A percentile compares a stretch with the other conserved stretches of the same genome.
These are phyloP conservation scores for Falcaria lacertinaria DNA, from an alignment of 2,888 invertebrate species.

Conservation along the genomic window DNA sequence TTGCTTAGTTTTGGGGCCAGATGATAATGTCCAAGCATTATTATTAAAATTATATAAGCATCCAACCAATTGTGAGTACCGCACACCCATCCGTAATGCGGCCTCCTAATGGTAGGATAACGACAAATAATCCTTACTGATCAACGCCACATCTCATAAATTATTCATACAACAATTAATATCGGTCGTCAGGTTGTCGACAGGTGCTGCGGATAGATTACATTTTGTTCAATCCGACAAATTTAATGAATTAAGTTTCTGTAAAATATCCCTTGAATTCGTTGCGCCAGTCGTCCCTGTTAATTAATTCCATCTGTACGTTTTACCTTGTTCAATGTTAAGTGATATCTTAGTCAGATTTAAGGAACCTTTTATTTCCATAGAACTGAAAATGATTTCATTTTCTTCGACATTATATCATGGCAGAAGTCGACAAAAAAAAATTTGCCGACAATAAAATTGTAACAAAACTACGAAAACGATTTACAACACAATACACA, in stretches of 20 bases:
- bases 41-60: background rate
- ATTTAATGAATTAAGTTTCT: constrained; percentile 51
- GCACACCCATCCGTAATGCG: constrained; percentile 28
- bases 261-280: constrained; percentile 18
- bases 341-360: background rate
- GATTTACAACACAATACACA: no score
- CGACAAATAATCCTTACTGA: constrained; percentile 55
- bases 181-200: constrained; percentile 32
- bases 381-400: no score
- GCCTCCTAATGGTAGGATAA: constrained; percentile 52
- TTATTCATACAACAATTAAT: constrained; percentile 55
- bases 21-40: no score
- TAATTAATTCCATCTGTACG: background rate
- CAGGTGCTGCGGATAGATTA: constrained; percentile 51
- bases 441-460: no score
- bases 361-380: no score
- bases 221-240: constrained; percentile 28
- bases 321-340: background rate
- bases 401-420: no score
- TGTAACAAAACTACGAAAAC: no score
- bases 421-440: no score
- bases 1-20: no score
- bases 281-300: constrained; percentile 7
- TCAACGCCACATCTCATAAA: constrained; percentile 58
- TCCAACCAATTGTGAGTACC: background rate